These are phyloP conservation scores for Sinocyclocheilus maitianheensis DNA, from an alignment of 2,113 vertebrate species.

Conservation along the genomic window DNA sequence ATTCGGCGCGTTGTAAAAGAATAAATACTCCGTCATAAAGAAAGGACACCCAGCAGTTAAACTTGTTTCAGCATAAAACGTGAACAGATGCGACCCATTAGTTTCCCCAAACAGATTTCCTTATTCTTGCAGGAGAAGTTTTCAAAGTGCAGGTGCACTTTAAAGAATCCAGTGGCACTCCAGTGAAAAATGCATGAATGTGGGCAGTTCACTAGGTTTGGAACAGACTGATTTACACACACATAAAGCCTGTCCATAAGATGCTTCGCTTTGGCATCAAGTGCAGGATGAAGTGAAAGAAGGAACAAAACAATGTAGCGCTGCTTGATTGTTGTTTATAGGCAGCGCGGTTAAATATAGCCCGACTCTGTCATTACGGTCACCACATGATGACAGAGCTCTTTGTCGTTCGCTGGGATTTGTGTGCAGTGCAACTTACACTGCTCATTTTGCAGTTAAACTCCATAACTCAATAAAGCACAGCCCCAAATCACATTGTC, in stretches of 20 bases:
- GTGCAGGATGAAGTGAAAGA: slow-evolving; percentile 49
- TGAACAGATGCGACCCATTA: neutral
- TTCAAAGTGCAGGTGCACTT: slow-evolving; percentile 34
- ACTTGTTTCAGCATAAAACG: neutral
- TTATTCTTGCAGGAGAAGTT: neutral
- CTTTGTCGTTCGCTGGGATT: slow-evolving; percentile 56
- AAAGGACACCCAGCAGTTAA: neutral
- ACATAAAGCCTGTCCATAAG: neutral
- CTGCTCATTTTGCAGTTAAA: slow-evolving; percentile 56
- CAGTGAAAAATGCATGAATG: neutral
- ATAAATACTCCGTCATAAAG: neutral
- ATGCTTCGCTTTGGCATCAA: neutral
- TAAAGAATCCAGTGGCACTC: slow-evolving; percentile 11
- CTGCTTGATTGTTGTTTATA: slow-evolving; percentile 64
- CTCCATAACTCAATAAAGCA: slow-evolving; percentile 31
- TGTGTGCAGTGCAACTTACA: slow-evolving; percentile 63
- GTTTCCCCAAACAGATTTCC: neutral
- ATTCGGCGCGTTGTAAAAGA: neutral
- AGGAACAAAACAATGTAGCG: slow-evolving; percentile 58
- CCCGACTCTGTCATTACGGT: slow-evolving; percentile 72
- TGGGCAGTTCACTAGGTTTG: neutral
- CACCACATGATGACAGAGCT: slow-evolving; percentile 53
- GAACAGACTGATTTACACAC: neutral
- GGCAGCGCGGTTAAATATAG: slow-evolving; percentile 68
- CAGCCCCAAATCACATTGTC: slow-evolving; percentile 7